These are phyloP conservation scores for Elachura formosa DNA, from an alignment of 2,113 vertebrate genomes.

Conservation along the genomic window DNA sequence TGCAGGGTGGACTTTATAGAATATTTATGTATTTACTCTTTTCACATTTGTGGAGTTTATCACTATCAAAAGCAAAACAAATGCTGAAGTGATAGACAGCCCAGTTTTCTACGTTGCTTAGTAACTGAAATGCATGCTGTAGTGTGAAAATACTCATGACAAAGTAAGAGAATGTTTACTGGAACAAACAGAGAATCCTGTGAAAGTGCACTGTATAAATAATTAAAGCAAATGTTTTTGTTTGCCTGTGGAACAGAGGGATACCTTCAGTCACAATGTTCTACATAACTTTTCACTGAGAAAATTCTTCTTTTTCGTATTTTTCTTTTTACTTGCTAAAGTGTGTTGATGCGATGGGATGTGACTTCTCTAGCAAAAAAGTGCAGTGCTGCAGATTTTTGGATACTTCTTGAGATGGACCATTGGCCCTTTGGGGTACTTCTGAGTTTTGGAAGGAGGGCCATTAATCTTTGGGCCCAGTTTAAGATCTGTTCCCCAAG, in stretches of 20 bases:
- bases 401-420: neutral
- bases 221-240: neutral
- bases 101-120: slow-evolving; percentile 44
- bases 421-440: neutral
- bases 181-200: neutral
- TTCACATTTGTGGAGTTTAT: neutral
- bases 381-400: neutral
- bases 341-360: neutral
- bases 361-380: neutral
- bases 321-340: neutral
- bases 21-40: neutral
- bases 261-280: neutral
- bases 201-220: neutral
- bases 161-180: neutral
- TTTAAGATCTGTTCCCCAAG: neutral
- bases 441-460: neutral
- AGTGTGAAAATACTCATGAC: neutral
- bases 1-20: neutral
- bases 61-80: slow-evolving; percentile 35
- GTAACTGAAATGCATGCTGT: neutral
- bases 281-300: neutral
- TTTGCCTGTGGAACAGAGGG: neutral
- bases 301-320: neutral
- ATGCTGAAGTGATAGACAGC: slow-evolving; percentile 16
- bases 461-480: neutral